Evolutionary conservation across 2,888 invertebrate genomes (phyloP), one percentile per base, ranked within the genome.

Genomic region (Leptopilina drosophilae): DNA sequence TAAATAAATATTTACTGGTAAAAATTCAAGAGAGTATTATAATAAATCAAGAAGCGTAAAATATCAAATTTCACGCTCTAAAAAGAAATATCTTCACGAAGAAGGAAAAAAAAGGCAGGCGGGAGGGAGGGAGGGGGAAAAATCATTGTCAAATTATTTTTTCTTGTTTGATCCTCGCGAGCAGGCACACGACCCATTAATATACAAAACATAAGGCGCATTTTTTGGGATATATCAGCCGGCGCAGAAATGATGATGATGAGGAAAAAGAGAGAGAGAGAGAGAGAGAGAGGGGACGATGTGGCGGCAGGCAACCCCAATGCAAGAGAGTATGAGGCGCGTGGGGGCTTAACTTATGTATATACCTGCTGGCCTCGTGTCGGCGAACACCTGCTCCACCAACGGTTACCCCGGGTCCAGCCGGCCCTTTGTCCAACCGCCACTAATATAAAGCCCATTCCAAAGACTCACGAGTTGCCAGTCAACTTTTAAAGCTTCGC

Each of bases 301-400:
- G 26, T 53, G n/a, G 53, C 46, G 46, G 46, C 46, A 69, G 62
- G 77, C 59, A 42, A 33, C 33, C 33, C 33, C 66, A 79, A 46
- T 7, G 46, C 9, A 46, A 46, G 46, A 46, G 46, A 46, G 33
- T 33, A 33, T 33, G 49, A 49, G 62, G 62, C 76, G 80, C 62
- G 78, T 62, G 80, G 83, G 80, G 80, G 80, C 73, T 56, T n/a
- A 56, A 14, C 26, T 33, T 56, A 56, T 62, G 59, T 77, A 78
- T 85, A 87, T 89, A 88, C 87, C 88, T 87, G 88, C 86, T 86
- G 87, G 89, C 88, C 89, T 87, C 88, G 88, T 89, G 88, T 87
- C 86, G 83, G 82, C 84, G 87, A 89, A 91, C 91, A 90, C 90
- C 91, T 91, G 90, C 89, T 88, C 87, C 83, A 81, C 84, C 42